Evolutionary conservation across 2,113 vertebrate species (phyloP).

Genomic region (Pygoscelis antarcticus): DNA sequence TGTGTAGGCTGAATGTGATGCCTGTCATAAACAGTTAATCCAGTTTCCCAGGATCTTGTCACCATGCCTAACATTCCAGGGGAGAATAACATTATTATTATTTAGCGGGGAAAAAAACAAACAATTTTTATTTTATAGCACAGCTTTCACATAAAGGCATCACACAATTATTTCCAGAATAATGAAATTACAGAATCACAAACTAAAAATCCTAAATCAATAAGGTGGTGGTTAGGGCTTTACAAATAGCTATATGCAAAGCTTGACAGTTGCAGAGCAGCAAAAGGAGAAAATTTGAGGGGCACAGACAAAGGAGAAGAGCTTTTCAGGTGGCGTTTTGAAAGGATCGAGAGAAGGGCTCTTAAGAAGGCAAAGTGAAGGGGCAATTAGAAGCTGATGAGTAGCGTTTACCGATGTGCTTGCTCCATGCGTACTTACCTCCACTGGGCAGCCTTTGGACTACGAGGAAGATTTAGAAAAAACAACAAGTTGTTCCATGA

Average conservation of each 20-base stretch:
- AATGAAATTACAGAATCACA: background rate
- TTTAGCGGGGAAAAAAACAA: background rate
- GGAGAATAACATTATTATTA: background rate
- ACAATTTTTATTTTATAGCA: background rate
- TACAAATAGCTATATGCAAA: conserved; percentile 38
- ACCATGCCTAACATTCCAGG: background rate
- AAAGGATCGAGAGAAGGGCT: background rate
- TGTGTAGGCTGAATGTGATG: background rate
- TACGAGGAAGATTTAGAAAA: background rate
- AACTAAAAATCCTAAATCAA: background rate
- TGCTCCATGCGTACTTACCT: conserved; percentile 52
- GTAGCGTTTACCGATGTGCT: background rate
- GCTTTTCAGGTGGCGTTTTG: background rate
- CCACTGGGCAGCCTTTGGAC: background rate
- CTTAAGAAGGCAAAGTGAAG: background rate
- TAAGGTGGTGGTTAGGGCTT: background rate
- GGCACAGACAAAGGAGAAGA: conserved; percentile 3
- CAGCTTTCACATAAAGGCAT: conserved; percentile 3
- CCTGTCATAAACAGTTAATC: background rate
- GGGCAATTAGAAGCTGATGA: conserved; percentile 18
- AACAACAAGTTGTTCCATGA: conserved; percentile 35
- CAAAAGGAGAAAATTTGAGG: background rate
- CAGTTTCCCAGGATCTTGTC: background rate
- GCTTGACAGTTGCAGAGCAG: conserved; percentile 46
- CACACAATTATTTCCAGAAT: background rate